Conservation (phyloP, 2,113 vertebrate species). For the Semicossyphus pulcher region DNA sequence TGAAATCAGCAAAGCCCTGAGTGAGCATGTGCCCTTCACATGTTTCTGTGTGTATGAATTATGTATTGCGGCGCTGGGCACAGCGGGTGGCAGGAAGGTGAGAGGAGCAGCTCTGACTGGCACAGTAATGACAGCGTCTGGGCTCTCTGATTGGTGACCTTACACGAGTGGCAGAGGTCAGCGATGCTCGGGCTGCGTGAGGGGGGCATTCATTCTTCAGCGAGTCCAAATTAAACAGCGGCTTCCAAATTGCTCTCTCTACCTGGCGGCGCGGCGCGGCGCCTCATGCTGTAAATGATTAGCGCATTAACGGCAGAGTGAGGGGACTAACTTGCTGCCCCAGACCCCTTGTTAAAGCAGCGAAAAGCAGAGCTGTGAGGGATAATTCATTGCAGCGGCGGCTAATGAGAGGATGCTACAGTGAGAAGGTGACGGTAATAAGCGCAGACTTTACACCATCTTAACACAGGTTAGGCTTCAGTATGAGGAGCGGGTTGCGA, state of each 20-base stretch:
- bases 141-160: conserved; percentile 66
- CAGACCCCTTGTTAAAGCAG: conserved; percentile 71
- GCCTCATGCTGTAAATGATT: conserved; percentile 69
- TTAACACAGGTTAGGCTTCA: conserved; percentile 50
- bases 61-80: conserved; percentile 67
- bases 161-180: conserved; percentile 51
- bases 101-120: conserved; percentile 59
- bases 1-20: conserved; percentile 18
- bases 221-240: conserved; percentile 54
- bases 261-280: conserved; percentile 16
- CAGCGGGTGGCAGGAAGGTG: conserved; percentile 48
- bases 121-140: conserved; percentile 56
- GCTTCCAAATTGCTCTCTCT: conserved; percentile 50
- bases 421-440: conserved; percentile 66
- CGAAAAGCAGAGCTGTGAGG: conserved; percentile 64
- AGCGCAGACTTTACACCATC: conserved; percentile 54
- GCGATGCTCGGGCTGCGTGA: conserved; percentile 19
- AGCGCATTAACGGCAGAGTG: conserved; percentile 66
- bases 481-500: conserved; percentile 9
- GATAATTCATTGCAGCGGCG: conserved; percentile 65
- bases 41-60: conserved; percentile 65
- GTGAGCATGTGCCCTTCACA: conserved; percentile 63
- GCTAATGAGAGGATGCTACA: conserved; percentile 73
- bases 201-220: not conserved
- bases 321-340: conserved; percentile 60